These are phyloP conservation scores for Peromyscus attwateri DNA, from an alignment of 2,797 vertebrate species.

Conservation along the genomic window DNA sequence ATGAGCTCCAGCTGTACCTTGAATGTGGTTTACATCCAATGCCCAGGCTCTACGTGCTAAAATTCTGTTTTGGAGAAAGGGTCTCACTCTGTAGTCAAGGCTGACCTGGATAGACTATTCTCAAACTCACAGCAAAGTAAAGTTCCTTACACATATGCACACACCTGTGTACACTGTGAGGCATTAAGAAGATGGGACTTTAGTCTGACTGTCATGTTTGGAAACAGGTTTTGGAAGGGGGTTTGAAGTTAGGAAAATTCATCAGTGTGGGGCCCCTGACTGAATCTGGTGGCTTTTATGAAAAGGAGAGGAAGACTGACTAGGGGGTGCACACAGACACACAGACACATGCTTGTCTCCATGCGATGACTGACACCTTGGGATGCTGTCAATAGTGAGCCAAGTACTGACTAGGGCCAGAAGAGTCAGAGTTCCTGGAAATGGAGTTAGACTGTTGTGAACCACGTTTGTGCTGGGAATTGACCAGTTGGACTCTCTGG, in stretches of 20 bases:
- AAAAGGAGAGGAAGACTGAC: neutral
- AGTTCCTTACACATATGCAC: neutral
- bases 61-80: neutral
- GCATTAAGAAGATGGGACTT: neutral
- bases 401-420: neutral
- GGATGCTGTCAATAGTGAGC: neutral
- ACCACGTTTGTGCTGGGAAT: neutral
- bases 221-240: neutral
- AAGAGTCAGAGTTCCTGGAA: neutral
- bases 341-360: neutral
- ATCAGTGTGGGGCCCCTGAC: neutral
- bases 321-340: neutral
- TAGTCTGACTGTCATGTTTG: neutral
- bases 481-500: neutral
- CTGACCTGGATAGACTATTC: neutral
- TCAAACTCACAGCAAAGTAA: neutral
- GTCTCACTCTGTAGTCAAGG: neutral
- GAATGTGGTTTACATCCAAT: neutral
- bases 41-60: neutral
- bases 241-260: neutral
- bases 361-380: neutral
- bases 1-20: neutral
- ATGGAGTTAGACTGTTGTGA: neutral
- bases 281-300: neutral
- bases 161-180: neutral